A percentile compares a stretch with the other conserved stretches of the same genome.
Evolutionary conservation across 2,113 vertebrate species (phyloP).

Genomic region (Melanostigma gelatinosum): DNA sequence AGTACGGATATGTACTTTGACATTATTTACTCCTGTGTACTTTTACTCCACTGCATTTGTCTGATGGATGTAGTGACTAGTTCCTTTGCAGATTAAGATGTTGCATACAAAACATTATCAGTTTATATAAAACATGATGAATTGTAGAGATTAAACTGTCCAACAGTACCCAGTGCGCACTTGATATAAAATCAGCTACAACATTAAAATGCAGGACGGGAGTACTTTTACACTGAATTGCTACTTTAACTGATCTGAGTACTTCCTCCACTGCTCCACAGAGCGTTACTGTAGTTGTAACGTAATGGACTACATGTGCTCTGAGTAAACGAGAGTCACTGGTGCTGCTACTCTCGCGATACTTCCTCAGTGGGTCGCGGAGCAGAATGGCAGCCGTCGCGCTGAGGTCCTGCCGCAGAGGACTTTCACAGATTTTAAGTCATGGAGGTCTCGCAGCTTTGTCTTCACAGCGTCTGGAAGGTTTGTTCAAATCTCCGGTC

Average conservation of each 20-base stretch:
- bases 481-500: constrained; percentile 59
- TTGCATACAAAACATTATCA: too few species aligned
- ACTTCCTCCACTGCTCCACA: background rate
- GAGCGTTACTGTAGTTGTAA: background rate
- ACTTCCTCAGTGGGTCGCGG: constrained; percentile 53
- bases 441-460: constrained; percentile 64
- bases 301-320: background rate
- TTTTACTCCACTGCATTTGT: too few species aligned
- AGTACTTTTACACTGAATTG: background rate
- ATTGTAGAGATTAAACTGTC: too few species aligned
- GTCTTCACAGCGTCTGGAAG: constrained; percentile 56
- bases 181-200: too few species aligned
- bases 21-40: background rate
- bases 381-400: constrained; percentile 82
- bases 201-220: background rate
- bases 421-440: constrained; percentile 71
- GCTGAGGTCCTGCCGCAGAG: constrained; percentile 76
- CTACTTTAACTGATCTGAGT: background rate
- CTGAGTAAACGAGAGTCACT: constrained; percentile 8
- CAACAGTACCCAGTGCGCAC: too few species aligned
- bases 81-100: too few species aligned
- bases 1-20: background rate
- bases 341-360: constrained; percentile 72
- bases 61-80: too few species aligned
- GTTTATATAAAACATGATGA: too few species aligned